These are phyloP conservation scores for Phortica magna DNA, from an alignment of 2,888 invertebrate species.

Conservation along the genomic window DNA sequence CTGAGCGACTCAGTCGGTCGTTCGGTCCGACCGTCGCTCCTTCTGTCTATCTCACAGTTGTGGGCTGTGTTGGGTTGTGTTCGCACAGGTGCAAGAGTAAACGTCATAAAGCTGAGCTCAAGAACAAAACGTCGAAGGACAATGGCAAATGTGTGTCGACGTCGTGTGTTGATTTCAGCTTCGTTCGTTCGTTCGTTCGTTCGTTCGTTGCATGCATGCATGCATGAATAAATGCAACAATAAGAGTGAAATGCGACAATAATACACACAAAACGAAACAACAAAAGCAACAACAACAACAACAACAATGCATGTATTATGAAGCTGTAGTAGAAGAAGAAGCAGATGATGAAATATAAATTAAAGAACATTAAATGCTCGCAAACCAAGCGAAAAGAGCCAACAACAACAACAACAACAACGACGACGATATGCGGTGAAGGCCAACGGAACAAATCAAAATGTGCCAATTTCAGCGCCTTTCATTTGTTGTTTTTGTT, in stretches of 20 bases:
- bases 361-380: too few species aligned
- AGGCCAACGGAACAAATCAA: background rate
- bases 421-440: background rate
- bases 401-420: slow-evolving; percentile 9
- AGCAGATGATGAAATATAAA: too few species aligned
- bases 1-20: background rate
- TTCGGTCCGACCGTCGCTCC: background rate
- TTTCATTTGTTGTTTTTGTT: background rate
- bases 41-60: background rate
- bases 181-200: too few species aligned
- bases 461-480: background rate
- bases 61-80: background rate
- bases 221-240: too few species aligned
- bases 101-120: too few species aligned
- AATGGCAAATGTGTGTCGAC: too few species aligned
- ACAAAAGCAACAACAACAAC: too few species aligned
- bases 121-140: too few species aligned
- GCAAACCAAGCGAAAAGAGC: too few species aligned
- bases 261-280: background rate
- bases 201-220: background rate
- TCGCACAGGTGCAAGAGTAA: background rate
- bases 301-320: background rate
- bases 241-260: too few species aligned
- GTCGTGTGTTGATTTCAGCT: too few species aligned
- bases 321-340: too few species aligned